Percentiles rank a stretch among this genome's conserved stretches.
Conservation (phyloP, 2,113 vertebrate species). For the Otis tarda region DNA sequence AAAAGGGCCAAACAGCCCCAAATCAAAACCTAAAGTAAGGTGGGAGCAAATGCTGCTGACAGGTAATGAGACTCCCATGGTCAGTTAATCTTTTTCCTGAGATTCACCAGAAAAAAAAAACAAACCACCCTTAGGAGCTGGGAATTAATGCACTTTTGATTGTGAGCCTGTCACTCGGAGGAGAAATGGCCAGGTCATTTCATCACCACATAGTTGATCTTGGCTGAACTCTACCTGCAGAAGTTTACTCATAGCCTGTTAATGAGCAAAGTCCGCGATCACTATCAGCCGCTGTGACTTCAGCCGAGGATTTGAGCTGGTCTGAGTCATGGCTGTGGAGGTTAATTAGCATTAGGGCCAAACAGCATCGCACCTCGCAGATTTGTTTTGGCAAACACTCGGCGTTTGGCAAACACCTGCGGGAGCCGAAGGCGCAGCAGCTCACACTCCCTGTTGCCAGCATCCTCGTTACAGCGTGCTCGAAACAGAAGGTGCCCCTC, state of each 20-base stretch:
- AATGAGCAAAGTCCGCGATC: background rate
- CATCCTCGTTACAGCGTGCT: rapidly evolving
- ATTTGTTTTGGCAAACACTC: no score
- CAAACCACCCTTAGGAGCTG: background rate
- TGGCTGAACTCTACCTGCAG: background rate
- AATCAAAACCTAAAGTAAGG: background rate
- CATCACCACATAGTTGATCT: background rate
- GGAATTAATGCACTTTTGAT: background rate
- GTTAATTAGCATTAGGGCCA: background rate
- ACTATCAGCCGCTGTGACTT: background rate
- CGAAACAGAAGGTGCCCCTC: background rate
- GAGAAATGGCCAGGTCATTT: background rate
- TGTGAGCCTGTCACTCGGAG: background rate
- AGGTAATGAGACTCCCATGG: background rate
- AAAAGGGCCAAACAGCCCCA: background rate
- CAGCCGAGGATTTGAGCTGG: rapidly evolving
- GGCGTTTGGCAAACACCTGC: no score
- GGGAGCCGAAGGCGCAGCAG: background rate
- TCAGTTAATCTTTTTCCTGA: background rate
- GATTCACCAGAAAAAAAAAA: background rate
- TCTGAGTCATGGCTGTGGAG: background rate
- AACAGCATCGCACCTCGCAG: background rate
- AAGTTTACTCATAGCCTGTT: background rate
- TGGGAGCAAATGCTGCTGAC: background rate
- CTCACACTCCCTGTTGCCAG: background rate